Evolutionary conservation across 2,797 vertebrate genomes (phyloP).

Genomic region (Enteromius viviparus): DNA sequence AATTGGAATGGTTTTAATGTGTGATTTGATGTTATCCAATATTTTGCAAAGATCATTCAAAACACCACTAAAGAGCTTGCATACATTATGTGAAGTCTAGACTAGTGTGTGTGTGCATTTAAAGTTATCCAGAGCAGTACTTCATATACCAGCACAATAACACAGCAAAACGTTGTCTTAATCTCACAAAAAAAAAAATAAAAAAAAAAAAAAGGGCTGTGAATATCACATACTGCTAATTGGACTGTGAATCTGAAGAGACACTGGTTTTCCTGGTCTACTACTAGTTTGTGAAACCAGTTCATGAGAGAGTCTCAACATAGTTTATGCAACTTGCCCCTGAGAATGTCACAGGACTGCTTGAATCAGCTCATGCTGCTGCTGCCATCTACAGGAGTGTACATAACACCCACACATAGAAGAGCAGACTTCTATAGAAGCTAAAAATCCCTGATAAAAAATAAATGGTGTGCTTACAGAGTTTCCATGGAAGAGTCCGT

Average conservation of each 20-base stretch:
- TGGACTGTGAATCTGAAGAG: neutral
- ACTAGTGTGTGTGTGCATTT: too few species aligned
- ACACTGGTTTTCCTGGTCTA: neutral
- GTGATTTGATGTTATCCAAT: too few species aligned
- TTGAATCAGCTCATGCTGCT: neutral
- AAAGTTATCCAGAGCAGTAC: too few species aligned
- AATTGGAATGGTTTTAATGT: too few species aligned
- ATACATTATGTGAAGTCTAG: too few species aligned
- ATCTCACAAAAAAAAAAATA: too few species aligned
- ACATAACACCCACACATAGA: neutral
- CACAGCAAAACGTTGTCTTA: too few species aligned
- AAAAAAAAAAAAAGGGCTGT: too few species aligned
- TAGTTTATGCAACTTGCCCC: neutral
- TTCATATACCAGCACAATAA: too few species aligned
- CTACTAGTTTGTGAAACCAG: neutral
- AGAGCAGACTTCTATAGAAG: neutral
- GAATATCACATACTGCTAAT: too few species aligned
- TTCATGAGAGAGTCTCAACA: neutral
- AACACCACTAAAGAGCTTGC: too few species aligned
- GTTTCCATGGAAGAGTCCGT: constrained; percentile 52
- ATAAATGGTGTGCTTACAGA: constrained; percentile 39
- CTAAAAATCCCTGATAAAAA: neutral
- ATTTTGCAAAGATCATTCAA: too few species aligned
- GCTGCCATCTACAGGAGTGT: constrained; percentile 12
- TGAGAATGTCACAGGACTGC: neutral